phyloP scores from a whole-genome alignment of 2,888 invertebrate species.

The Eucera pruinosa region DNA sequence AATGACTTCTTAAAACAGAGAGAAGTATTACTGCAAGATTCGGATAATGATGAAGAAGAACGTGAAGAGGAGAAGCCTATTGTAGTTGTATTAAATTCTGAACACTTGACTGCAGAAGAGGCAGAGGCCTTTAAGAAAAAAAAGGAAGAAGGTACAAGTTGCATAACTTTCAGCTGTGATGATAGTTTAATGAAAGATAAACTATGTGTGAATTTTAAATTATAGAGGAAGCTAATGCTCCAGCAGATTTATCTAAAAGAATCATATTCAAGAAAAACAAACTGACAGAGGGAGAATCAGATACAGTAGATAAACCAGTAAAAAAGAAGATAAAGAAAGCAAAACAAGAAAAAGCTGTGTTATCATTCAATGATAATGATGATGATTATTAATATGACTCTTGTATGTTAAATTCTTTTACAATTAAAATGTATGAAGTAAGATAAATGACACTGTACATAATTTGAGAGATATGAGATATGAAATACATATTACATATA shows the following conservation, averaged over 20 bases:
- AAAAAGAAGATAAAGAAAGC: constrained; percentile 73
- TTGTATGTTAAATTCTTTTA: not conserved
- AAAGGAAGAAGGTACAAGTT: constrained; percentile 76
- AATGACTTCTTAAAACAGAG: constrained; percentile 69
- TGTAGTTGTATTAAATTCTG: constrained; percentile 86
- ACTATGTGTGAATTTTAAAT: constrained; percentile 48
- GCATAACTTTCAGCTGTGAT: not conserved
- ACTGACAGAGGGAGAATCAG: constrained; percentile 73
- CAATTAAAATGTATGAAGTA: not conserved
- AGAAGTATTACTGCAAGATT: constrained; percentile 71
- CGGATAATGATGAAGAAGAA: constrained; percentile 80
- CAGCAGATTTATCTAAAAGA: constrained; percentile 87
- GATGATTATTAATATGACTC: constrained; percentile 68
- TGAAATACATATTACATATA: too few relatives aligned
- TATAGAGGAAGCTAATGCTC: constrained; percentile 86
- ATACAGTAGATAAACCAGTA: constrained; percentile 54
- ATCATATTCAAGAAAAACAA: constrained; percentile 85
- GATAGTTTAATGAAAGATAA: not conserved
- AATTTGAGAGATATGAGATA: not conserved
- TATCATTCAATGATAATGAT: constrained; percentile 80
- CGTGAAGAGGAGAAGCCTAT: constrained; percentile 86
- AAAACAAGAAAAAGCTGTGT: constrained; percentile 71
- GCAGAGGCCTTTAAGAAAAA: constrained; percentile 81
- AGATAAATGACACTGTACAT: not conserved
- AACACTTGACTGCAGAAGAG: constrained; percentile 87